These are phyloP conservation scores for Carassius carassius DNA, from an alignment of 2,113 vertebrate species.

Conservation along the genomic window DNA sequence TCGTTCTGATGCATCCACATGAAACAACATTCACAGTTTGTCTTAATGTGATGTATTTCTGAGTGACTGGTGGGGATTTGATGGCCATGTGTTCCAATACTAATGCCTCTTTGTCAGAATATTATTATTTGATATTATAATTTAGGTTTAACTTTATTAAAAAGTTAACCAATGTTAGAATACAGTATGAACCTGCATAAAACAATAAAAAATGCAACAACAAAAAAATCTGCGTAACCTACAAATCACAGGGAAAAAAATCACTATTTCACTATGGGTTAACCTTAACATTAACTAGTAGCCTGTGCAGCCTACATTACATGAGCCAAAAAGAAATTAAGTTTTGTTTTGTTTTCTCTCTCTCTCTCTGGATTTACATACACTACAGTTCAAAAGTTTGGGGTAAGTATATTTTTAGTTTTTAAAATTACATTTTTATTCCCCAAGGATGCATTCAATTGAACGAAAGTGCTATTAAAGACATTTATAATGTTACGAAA, in stretches of 20 bases:
- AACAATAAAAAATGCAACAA: too few relatives aligned
- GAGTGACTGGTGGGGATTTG: neutral
- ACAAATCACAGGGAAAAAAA: too few relatives aligned
- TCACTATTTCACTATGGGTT: too few relatives aligned
- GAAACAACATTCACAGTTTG: neutral
- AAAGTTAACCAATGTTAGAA: too few relatives aligned
- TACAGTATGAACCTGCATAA: too few relatives aligned
- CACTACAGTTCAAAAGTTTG: neutral
- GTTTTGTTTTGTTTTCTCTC: too few relatives aligned
- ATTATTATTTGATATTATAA: neutral
- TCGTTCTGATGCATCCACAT: conserved; percentile 72
- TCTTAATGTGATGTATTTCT: neutral
- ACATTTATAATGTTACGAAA: too few relatives aligned
- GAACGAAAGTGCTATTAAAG: rapidly evolving
- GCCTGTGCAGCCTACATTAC: neutral
- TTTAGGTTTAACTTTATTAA: neutral
- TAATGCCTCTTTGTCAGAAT: neutral
- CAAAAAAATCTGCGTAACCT: neutral
- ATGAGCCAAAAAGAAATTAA: too few relatives aligned
- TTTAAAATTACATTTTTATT: neutral
- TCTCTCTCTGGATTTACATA: too few relatives aligned
- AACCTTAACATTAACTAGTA: neutral
- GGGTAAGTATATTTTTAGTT: neutral
- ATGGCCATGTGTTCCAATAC: neutral
- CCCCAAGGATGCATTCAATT: neutral